Evolutionary conservation across 2,113 vertebrate genomes (phyloP).

Genomic region (Aplodontia rufa): DNA sequence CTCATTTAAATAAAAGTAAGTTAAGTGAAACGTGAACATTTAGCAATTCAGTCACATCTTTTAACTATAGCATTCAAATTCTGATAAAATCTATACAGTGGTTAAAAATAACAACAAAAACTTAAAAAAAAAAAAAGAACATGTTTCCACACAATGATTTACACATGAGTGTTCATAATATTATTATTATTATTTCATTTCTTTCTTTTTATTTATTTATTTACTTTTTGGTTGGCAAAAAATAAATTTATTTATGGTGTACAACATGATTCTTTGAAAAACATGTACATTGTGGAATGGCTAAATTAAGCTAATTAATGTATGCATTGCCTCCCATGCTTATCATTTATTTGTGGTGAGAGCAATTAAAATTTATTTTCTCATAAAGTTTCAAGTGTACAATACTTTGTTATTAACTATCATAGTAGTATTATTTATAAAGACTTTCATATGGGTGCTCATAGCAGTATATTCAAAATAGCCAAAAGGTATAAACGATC

Average conservation of each 20-base stretch:
- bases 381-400: not conserved
- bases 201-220: not conserved
- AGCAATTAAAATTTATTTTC: not conserved
- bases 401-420: not conserved
- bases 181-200: not conserved
- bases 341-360: not conserved
- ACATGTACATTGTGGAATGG: not conserved
- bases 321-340: not conserved
- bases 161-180: not conserved
- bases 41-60: not conserved
- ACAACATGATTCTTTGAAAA: not conserved
- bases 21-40: not conserved
- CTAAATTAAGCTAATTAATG: not conserved
- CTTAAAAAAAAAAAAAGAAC: not conserved
- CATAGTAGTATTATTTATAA: not conserved
- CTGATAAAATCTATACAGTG: not conserved
- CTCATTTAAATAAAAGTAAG: not conserved
- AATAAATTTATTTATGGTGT: not conserved
- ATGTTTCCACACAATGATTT: not conserved
- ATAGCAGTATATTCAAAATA: not conserved
- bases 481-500: not conserved
- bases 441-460: not conserved
- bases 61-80: not conserved
- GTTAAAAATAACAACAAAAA: not conserved
- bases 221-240: not conserved